Percentiles rank a stretch among this genome's conserved stretches.
Evolutionary conservation across 2,888 invertebrate species (phyloP).

Genomic region (Cyaniris semiargus): DNA sequence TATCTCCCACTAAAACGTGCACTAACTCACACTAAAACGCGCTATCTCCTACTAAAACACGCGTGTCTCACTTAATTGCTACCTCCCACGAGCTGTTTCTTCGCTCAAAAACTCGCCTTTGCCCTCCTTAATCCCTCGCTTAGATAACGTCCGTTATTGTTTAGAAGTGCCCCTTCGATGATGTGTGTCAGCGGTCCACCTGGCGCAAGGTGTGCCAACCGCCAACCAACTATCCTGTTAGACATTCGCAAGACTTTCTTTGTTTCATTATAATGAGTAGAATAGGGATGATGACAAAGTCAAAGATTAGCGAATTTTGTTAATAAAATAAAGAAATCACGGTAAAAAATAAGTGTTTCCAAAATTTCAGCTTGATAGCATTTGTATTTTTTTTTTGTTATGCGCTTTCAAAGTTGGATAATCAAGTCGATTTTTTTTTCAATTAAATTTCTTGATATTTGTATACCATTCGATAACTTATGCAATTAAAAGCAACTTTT

Average conservation of each 20-base stretch:
- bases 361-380: no score
- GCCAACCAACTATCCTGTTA: constrained; percentile 27
- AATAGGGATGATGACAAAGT: no score
- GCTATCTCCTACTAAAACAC: neutral
- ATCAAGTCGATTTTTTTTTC: no score
- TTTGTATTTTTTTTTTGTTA: no score
- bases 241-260: neutral
- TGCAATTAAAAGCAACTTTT: no score
- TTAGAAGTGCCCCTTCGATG: constrained; percentile 38
- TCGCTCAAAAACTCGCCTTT: neutral
- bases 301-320: no score
- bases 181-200: constrained; percentile 63
- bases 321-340: no score
- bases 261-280: neutral
- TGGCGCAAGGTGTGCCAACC: constrained; percentile 56
- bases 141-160: constrained; percentile 8
- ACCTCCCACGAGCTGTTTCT: no score
- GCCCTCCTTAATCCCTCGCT: neutral
- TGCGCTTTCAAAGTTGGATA: no score
- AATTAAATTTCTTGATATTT: no score
- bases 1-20: neutral
- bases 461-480: no score
- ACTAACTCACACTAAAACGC: neutral
- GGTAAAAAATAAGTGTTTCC: no score
- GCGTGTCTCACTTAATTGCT: neutral